Evolutionary conservation across 37 sponge, comb jelly and placozoan genomes (phyloP), one percentile per base, ranked within the genome.

Genomic region (Axinella damicornis): DNA sequence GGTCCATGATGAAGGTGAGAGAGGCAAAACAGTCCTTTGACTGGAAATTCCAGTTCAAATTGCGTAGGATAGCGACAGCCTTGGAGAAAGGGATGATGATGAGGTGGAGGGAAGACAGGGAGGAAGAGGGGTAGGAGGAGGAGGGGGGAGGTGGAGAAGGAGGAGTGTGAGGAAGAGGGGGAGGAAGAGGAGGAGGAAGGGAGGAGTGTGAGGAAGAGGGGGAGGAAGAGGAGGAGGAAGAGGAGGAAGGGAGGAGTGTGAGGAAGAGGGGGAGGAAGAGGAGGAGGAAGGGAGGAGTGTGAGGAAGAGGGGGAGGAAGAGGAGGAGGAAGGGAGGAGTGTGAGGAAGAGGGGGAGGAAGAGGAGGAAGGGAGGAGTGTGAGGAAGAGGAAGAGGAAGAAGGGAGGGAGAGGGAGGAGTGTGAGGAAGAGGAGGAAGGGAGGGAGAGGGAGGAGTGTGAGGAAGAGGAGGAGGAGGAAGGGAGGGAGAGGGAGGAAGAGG

Each of bases 1-100:
- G 80, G 65, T 93, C 81, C 70, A 89, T 72, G 71, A 93, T 78
- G 54, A 93, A 28, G 58, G 87, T 85, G 37, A 89, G 30, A 22
- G 56, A 60, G 15, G 65, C 58, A 64, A 87, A 92, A 30, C 84
- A 77, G 2, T 83, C 83, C 33, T 71, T 62, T 25, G 79, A 74
- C 33, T 83, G 79, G 31, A 21, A 71, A 36, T 73, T 87, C 92
- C 92, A 92, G 56, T 78, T 69, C 37, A 92, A 25, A 22, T 19
- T 37, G 2, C 46, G 30, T 62, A 92, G 32, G 17, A 92, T 28
- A 53, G 68, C 46, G 4, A 87, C 59, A 53, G 83, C 84, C 92
- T 92, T 53, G 22, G 33, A 31, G 63, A 1, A 19, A 12, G 46
- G 46, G 4, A 9, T 4, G 46, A 46, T 4, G 4, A 46, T 46